Evolutionary conservation across 2,113 vertebrate genomes (phyloP).

Genomic region (Hemibagrus wyckioides): DNA sequence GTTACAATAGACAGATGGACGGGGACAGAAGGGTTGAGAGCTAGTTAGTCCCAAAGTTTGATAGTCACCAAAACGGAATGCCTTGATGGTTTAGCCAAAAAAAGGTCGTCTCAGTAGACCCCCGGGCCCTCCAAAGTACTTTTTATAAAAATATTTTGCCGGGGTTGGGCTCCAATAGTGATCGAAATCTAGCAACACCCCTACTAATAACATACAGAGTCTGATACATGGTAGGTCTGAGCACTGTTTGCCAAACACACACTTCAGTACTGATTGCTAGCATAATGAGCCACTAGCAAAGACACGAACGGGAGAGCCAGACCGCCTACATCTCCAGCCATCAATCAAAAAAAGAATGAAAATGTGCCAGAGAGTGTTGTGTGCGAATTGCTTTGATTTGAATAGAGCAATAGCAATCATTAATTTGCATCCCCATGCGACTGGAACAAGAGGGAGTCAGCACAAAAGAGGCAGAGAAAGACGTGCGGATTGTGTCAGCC

Average conservation of each 20-base stretch:
- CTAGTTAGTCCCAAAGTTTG: too few relatives aligned
- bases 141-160: too few relatives aligned
- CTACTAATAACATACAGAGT: not conserved
- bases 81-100: too few relatives aligned
- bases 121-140: too few relatives aligned
- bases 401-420: not conserved
- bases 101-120: too few relatives aligned
- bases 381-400: not conserved
- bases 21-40: too few relatives aligned
- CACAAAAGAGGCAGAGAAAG: constrained; percentile 1
- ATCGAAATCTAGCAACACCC: too few relatives aligned
- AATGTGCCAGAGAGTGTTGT: not conserved
- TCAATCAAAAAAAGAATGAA: too few relatives aligned
- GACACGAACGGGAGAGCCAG: not conserved
- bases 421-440: constrained; percentile 1
- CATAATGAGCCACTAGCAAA: not conserved
- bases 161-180: too few relatives aligned
- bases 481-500: constrained; percentile 1
- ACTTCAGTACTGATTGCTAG: not conserved
- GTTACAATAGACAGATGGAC: too few relatives aligned
- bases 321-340: not conserved
- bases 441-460: constrained; percentile 16
- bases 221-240: not conserved
- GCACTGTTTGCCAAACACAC: not conserved
- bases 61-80: too few relatives aligned